Percentiles rank a stretch among this genome's conserved stretches.
Conservation (phyloP, 2,888 invertebrate species). For the Stramonita haemastoma region DNA sequence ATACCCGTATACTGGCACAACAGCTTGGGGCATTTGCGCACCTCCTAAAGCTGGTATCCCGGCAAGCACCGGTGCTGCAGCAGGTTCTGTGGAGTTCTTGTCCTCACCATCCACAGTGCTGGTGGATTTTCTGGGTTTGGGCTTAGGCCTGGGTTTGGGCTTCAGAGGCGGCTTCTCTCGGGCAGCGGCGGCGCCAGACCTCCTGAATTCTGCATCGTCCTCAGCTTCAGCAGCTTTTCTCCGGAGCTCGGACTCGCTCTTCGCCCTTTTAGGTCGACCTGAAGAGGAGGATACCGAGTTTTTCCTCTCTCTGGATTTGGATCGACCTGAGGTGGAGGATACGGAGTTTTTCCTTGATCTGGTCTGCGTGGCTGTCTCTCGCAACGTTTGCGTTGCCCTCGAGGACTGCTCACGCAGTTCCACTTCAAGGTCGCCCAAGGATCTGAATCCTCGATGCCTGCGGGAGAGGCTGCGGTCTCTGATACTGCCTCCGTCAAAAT, state of each 20-base stretch:
- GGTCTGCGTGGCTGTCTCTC: constrained; percentile 67
- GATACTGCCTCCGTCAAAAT: constrained; percentile 61
- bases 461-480: constrained; percentile 60
- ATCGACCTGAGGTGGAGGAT: constrained; percentile 31
- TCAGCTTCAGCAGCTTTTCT: constrained; percentile 10
- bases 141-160: constrained; percentile 52
- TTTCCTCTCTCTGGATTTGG: constrained; percentile 33
- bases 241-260: constrained; percentile 5
- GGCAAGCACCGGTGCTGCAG: no score
- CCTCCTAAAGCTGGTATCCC: neutral
- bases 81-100: constrained; percentile 3
- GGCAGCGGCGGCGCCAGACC: neutral
- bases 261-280: constrained; percentile 3
- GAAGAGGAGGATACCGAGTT: constrained; percentile 5
- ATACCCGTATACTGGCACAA: constrained; percentile 10
- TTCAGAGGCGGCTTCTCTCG: neutral
- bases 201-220: neutral
- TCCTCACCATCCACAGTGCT: constrained; percentile 33
- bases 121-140: constrained; percentile 62
- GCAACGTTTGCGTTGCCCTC: constrained; percentile 60
- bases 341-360: constrained; percentile 34
- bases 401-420: constrained; percentile 52
- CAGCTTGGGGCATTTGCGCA: neutral
- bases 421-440: constrained; percentile 64
- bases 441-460: constrained; percentile 60